These are phyloP conservation scores for Lasiommata megera DNA, from an alignment of 2,888 invertebrate species.

Conservation along the genomic window DNA sequence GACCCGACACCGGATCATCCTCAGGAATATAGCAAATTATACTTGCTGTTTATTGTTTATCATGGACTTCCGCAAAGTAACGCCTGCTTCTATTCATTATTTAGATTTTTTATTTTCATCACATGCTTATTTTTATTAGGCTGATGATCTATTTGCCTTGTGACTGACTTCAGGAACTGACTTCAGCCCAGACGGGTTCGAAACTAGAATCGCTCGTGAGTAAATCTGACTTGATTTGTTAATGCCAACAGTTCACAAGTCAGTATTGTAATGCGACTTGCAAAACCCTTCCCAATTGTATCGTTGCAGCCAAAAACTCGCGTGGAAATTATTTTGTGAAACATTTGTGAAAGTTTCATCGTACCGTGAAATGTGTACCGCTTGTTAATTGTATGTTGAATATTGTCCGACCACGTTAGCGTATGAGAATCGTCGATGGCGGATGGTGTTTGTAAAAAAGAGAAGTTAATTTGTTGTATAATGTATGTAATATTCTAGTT, in stretches of 20 bases:
- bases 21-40: too few relatives aligned
- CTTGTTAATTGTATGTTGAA: conserved; percentile 58
- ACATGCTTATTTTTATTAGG: too few relatives aligned
- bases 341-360: conserved; percentile 59
- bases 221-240: not conserved
- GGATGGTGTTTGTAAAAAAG: conserved; percentile 64
- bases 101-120: too few relatives aligned
- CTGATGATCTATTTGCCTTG: too few relatives aligned
- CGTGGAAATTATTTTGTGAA: conserved; percentile 39
- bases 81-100: too few relatives aligned
- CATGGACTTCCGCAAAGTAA: too few relatives aligned
- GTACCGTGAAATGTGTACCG: conserved; percentile 68
- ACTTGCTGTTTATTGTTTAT: too few relatives aligned
- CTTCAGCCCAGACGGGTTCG: not conserved
- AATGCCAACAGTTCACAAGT: conserved; percentile 5
- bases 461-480: conserved; percentile 77
- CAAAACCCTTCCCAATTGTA: conserved; percentile 22
- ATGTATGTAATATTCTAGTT: conserved; percentile 76
- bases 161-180: too few relatives aligned
- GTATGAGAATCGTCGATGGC: conserved; percentile 52
- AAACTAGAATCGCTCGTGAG: not conserved
- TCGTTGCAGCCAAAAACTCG: conserved; percentile 11
- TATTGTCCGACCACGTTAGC: conserved; percentile 54
- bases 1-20: too few relatives aligned
- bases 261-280: conserved; percentile 30